phyloP scores from a whole-genome alignment of 2,113 vertebrate species.

The Damaliscus lunatus region DNA sequence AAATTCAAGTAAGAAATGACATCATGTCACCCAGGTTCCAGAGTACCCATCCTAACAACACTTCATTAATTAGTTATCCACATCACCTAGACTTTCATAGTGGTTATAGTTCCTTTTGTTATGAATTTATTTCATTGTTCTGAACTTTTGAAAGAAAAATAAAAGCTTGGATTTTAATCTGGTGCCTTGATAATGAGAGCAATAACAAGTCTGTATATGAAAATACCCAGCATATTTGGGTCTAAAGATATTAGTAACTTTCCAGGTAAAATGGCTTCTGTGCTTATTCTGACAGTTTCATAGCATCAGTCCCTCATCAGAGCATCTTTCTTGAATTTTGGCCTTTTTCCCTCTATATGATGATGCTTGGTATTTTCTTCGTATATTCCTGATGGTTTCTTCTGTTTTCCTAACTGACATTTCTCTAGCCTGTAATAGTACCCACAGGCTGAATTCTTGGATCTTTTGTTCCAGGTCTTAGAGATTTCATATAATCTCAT shows the following conservation, averaged over 20 bases:
- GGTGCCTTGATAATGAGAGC: neutral
- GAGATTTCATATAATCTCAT: neutral
- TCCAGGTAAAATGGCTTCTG: neutral
- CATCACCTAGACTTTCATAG: neutral
- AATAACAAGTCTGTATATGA: neutral
- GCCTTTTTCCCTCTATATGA: neutral
- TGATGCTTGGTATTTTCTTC: neutral
- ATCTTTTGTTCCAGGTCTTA: neutral
- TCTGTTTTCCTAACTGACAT: neutral
- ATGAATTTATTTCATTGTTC: neutral
- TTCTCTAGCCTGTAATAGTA: neutral
- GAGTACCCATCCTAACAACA: neutral
- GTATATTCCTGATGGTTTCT: neutral
- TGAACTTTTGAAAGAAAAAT: neutral
- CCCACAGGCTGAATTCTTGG: neutral
- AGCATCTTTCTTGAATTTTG: neutral
- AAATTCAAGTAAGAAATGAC: neutral
- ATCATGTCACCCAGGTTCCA: neutral
- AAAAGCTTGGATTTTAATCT: neutral
- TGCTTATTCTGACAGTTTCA: neutral
- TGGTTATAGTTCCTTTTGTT: neutral
- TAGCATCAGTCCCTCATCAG: neutral
- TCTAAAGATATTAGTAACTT: constrained; percentile 3
- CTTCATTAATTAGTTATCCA: neutral
- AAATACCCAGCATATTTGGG: neutral